Evolutionary conservation across 2,113 vertebrate genomes (phyloP).

Genomic region (Tautogolabrus adspersus): DNA sequence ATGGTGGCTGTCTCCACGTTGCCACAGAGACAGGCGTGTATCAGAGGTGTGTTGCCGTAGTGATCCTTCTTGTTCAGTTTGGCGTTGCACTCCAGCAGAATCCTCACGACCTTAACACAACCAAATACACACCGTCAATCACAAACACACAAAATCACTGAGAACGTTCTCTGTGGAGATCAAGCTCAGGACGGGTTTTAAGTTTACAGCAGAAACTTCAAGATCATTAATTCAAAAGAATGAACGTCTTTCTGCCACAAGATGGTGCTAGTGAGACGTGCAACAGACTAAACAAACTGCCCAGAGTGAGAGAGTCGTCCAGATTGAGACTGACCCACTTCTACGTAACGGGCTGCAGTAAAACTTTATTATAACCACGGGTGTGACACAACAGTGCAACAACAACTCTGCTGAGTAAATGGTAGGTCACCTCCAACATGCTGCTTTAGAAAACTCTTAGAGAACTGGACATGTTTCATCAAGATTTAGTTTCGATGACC

Average conservation of each 20-base stretch:
- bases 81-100: conserved; percentile 88
- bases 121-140: not conserved
- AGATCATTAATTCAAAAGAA: too few species aligned
- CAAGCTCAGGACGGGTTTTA: too few species aligned
- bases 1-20: conserved; percentile 84
- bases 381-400: not conserved
- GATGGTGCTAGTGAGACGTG: not conserved
- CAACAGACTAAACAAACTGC: not conserved
- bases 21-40: conserved; percentile 88
- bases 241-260: not conserved
- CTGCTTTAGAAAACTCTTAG: too few species aligned
- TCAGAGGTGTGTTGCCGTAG: conserved; percentile 93
- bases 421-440: too few species aligned
- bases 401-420: too few species aligned
- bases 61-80: conserved; percentile 93
- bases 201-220: too few species aligned
- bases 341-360: not conserved
- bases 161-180: too few species aligned
- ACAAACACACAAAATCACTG: not conserved
- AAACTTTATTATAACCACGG: not conserved
- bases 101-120: conserved; percentile 86
- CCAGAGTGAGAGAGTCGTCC: too few species aligned
- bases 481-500: too few species aligned
- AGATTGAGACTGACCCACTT: not conserved
- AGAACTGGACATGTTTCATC: not conserved